Conservation (phyloP, 2,113 vertebrate genomes). For the Xenopus laevis region DNA sequence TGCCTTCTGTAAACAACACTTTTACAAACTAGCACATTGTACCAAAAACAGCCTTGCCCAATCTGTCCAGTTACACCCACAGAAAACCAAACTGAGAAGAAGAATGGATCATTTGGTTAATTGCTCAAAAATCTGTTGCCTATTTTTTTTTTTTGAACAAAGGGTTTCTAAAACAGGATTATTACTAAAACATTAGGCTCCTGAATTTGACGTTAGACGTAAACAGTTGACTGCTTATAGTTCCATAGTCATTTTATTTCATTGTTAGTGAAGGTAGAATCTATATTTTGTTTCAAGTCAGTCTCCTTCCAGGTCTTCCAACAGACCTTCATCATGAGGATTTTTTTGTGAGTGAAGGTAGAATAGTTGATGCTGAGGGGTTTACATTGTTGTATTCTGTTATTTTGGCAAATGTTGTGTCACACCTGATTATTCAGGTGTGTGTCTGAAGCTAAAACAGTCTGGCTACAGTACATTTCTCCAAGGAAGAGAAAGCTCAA, state of each 20-base stretch:
- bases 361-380: constrained; percentile 78
- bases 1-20: constrained; percentile 98
- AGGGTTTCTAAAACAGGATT: constrained; percentile 96
- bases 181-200: constrained; percentile 90
- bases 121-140: constrained; percentile 92
- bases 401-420: constrained; percentile 66
- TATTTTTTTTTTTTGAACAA: constrained; percentile 65
- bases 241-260: constrained; percentile 76
- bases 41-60: constrained; percentile 82
- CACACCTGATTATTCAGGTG: constrained; percentile 67
- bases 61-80: constrained; percentile 74
- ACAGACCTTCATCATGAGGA: constrained; percentile 60
- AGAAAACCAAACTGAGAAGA: constrained; percentile 67
- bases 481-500: constrained; percentile 60
- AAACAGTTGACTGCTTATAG: constrained; percentile 99
- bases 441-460: constrained; percentile 67
- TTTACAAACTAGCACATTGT: constrained; percentile 99
- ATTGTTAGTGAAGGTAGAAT: constrained; percentile 88
- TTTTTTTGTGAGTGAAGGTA: constrained; percentile 72
- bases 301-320: constrained; percentile 64
- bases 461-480: constrained; percentile 58
- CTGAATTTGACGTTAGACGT: constrained; percentile 99
- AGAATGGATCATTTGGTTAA: constrained; percentile 93
- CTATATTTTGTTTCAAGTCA: constrained; percentile 74
- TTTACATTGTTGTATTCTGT: constrained; percentile 68